Conservation (phyloP, 1,140 invertebrate species). For the Andricus grossulariae region DNA sequence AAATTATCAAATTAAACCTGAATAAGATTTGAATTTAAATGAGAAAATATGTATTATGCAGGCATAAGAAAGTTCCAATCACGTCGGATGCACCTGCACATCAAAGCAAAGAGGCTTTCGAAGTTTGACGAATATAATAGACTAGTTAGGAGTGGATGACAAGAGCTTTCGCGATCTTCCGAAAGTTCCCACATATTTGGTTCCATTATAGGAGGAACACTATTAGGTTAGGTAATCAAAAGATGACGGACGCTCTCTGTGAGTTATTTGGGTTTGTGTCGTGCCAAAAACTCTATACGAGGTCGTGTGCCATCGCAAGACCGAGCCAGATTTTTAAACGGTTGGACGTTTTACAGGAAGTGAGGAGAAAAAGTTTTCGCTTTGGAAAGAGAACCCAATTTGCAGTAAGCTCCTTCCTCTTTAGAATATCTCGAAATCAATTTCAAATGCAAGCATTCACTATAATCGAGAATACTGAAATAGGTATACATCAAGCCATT, state of each 20-base stretch:
- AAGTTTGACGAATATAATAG: conserved; percentile 22
- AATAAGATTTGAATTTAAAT: conserved; percentile 10
- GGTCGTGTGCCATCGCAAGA: conserved; percentile 6
- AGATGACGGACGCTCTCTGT: neutral
- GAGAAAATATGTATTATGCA: neutral
- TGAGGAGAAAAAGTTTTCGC: neutral
- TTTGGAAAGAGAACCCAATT: conserved; percentile 2
- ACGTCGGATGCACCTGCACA: conserved; percentile 16
- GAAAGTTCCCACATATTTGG: conserved; percentile 12
- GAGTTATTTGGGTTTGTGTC: conserved; percentile 8
- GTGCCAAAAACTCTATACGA: conserved; percentile 20
- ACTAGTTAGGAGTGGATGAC: conserved; percentile 7
- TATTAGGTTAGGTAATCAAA: conserved; percentile 29
- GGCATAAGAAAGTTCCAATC: neutral
- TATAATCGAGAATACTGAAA: no score
- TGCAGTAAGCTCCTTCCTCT: neutral
- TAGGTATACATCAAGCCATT: no score
- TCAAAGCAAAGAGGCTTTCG: conserved; percentile 6
- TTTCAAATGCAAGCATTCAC: no score
- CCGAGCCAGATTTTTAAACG: conserved; percentile 25
- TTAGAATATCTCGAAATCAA: no score
- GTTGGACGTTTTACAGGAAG: conserved; percentile 7
- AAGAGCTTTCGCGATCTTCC: conserved; percentile 28
- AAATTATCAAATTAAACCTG: conserved; percentile 12
- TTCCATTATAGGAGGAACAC: conserved; percentile 22